Evolutionary conservation across 2,888 invertebrate genomes (phyloP), one percentile per base, ranked within the genome.

Genomic region (Yponomeuta malinellus): DNA sequence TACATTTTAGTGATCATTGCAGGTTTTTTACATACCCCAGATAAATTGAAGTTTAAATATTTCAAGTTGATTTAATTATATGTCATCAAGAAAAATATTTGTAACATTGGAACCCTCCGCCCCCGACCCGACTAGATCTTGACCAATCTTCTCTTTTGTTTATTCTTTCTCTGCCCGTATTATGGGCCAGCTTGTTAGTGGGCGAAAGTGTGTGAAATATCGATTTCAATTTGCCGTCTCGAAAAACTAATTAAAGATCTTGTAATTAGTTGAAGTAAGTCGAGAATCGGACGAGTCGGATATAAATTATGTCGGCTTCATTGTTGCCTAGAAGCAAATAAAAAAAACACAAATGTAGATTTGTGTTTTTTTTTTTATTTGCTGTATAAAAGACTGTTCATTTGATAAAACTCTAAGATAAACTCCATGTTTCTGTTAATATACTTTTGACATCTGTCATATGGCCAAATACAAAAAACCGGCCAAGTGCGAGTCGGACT

Each of bases 151-250:
- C 52, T 12, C 52, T 59, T 59, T 59, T 59, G 15, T 59, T 59
- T 59, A 4, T 59, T 59, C 3, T 59, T 15, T 15, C 5, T 59
- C 73, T 71, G 73, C 73, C 71, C 48, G 68, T 71, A 73, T 74
- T 73, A 71, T 68, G 37, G 1, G n/a, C 70, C 63, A 12, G n/a
- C 70, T 70, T 70, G 70, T 70, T 70, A 70, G 70, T 43, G 29
- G 37, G 52, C 68, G 68, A 68, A 70, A 70, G 63, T 70, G 70
- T 63, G 70, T 70, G 70, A 70, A 63, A 37, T 70, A 70, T 33
- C 43, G 70, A 70, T 70, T 63, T 70, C 69, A 64, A 69, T 71
- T 71, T 33, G 65, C 69, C 43, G 48, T 43, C 43, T 63, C 9
- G 23, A 15, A 48, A 59, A 59, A 59, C 15, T 59, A 59, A 59